Conservation (phyloP, 2,888 invertebrate species). For the Rhingia campestris region DNA sequence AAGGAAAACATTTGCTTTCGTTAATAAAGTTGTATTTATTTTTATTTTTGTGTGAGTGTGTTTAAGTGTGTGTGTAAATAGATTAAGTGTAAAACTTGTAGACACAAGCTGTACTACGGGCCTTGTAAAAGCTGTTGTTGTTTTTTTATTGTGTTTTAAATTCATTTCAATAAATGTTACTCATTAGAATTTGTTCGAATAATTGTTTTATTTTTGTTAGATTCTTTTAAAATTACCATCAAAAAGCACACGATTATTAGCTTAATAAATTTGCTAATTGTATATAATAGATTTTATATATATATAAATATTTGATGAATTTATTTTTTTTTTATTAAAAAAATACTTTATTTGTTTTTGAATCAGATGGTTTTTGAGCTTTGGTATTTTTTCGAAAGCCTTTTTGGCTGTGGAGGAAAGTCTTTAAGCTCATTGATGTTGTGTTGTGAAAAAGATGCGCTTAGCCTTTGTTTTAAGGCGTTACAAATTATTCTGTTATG, state of each 20-base stretch:
- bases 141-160: not conserved
- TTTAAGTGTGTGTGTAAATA: slow-evolving; percentile 44
- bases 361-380: slow-evolving; percentile 65
- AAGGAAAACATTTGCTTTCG: slow-evolving; percentile 55
- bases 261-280: slow-evolving; percentile 68
- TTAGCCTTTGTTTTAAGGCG: slow-evolving; percentile 5
- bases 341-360: slow-evolving; percentile 23
- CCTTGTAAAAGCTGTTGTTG: slow-evolving; percentile 50
- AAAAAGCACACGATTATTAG: slow-evolving; percentile 72
- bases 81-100: slow-evolving; percentile 58
- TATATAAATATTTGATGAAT: slow-evolving; percentile 45
- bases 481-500: slow-evolving; percentile 21
- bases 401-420: slow-evolving; percentile 48
- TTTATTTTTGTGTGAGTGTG: slow-evolving; percentile 39
- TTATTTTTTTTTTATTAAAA: slow-evolving; percentile 36
- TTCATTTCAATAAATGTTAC: slow-evolving; percentile 35
- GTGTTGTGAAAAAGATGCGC: slow-evolving; percentile 46
- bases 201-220: slow-evolving; percentile 27
- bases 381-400: slow-evolving; percentile 25
- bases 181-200: slow-evolving; percentile 10
- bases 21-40: slow-evolving; percentile 17
- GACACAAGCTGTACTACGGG: slow-evolving; percentile 52
- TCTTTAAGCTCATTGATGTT: slow-evolving; percentile 68
- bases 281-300: slow-evolving; percentile 48
- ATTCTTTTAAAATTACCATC: slow-evolving; percentile 64